Evolutionary conservation across 1,140 invertebrate genomes (phyloP).

Genomic region (Yoshiicerus persimilis): DNA sequence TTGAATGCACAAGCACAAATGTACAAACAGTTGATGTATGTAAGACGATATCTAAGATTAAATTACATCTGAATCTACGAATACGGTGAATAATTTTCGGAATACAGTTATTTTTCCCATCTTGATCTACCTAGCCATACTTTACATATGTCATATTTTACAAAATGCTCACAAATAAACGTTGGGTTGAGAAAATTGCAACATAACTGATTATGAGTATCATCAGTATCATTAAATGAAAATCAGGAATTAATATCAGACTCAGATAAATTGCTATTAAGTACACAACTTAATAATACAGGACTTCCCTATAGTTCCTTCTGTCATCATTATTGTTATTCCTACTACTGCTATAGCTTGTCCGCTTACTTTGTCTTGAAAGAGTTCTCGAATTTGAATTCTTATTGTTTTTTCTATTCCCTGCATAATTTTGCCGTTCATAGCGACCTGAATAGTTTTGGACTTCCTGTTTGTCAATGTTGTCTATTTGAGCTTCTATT

Average conservation of each 20-base stretch:
- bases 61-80: too few relatives aligned
- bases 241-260: neutral
- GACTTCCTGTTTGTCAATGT: neutral
- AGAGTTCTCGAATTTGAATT: neutral
- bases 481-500: neutral
- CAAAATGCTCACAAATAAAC: too few relatives aligned
- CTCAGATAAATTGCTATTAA: neutral
- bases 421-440: neutral
- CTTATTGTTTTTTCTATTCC: neutral
- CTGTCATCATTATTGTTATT: neutral
- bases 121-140: too few relatives aligned
- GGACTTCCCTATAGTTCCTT: neutral
- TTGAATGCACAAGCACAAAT: too few relatives aligned
- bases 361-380: neutral
- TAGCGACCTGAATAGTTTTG: neutral
- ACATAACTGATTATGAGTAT: too few relatives aligned
- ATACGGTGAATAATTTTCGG: too few relatives aligned
- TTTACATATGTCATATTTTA: too few relatives aligned
- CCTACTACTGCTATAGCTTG: neutral
- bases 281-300: neutral
- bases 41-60: too few relatives aligned
- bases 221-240: neutral
- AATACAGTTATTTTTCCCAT: too few relatives aligned
- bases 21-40: too few relatives aligned
- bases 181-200: too few relatives aligned